phyloP scores from a whole-genome alignment of 2,797 vertebrate genomes.

The Crocidura indochinensis region DNA sequence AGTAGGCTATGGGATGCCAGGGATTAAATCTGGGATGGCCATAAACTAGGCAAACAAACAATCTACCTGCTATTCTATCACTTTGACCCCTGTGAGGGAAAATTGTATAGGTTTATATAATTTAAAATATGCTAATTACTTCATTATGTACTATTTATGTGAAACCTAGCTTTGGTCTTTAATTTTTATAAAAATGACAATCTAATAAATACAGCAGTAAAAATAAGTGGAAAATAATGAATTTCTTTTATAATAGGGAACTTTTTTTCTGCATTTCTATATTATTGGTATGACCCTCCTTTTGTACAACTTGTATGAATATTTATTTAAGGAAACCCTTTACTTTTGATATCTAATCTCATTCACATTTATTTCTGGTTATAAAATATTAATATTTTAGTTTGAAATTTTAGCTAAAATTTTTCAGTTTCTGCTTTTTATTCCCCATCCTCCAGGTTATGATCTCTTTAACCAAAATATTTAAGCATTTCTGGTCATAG shows the following conservation, averaged over 20 bases:
- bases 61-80: too few species aligned
- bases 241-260: background rate
- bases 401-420: slow-evolving; percentile 9
- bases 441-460: slow-evolving; percentile 41
- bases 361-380: slow-evolving; percentile 36
- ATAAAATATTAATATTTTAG: slow-evolving; percentile 8
- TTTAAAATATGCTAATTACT: slow-evolving; percentile 35
- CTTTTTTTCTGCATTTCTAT: background rate
- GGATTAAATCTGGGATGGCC: too few species aligned
- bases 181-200: slow-evolving; percentile 56
- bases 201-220: background rate
- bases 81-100: background rate
- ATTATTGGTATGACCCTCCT: slow-evolving; percentile 8
- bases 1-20: too few species aligned
- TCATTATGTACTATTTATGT: background rate
- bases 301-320: slow-evolving; percentile 43
- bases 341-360: slow-evolving; percentile 32
- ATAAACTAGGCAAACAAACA: too few species aligned
- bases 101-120: slow-evolving; percentile 8
- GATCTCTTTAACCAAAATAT: slow-evolving; percentile 19
- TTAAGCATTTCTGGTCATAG: slow-evolving; percentile 43
- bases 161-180: slow-evolving; percentile 34
- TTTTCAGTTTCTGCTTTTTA: slow-evolving; percentile 20
- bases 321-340: slow-evolving; percentile 45
- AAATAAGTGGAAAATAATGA: slow-evolving; percentile 24